A percentile compares a stretch with the other conserved stretches of the same genome.
Evolutionary conservation across 2,113 vertebrate species (phyloP).

Genomic region (Ascaphus truei): DNA sequence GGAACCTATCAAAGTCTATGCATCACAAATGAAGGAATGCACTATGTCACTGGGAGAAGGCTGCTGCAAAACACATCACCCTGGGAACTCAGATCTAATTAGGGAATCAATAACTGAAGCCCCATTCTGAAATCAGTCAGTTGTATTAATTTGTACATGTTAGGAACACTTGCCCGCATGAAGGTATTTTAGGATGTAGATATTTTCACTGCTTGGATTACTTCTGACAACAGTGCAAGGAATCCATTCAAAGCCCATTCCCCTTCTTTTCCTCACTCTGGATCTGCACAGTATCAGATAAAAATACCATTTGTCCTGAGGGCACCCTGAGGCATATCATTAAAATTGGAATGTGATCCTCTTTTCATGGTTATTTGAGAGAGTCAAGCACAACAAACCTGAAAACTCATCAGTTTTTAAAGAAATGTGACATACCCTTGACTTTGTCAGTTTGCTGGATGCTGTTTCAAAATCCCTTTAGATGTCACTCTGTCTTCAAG

Average conservation of each 20-base stretch:
- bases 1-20: background rate
- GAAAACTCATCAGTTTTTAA: conserved; percentile 92
- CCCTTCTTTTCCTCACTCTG: conserved; percentile 61
- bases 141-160: conserved; percentile 58
- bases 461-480: conserved; percentile 88
- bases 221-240: conserved; percentile 72
- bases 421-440: conserved; percentile 82
- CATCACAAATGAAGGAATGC: conserved; percentile 2
- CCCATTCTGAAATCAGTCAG: conserved; percentile 59
- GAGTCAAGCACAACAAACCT: conserved; percentile 88
- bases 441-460: conserved; percentile 68
- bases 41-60: background rate
- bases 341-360: conserved; percentile 94
- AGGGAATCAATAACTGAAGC: conserved; percentile 63
- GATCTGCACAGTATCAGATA: conserved; percentile 85
- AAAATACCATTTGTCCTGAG: conserved; percentile 92
- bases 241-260: conserved; percentile 74
- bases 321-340: conserved; percentile 93
- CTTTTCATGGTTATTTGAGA: conserved; percentile 83
- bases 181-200: conserved; percentile 68
- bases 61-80: conserved; percentile 35
- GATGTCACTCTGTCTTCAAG: conserved; percentile 97
- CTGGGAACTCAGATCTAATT: conserved; percentile 56
- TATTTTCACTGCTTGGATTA: conserved; percentile 68
- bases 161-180: conserved; percentile 55